A percentile compares a stretch with the other conserved stretches of the same genome.
phyloP scores from a whole-genome alignment of 2,797 vertebrate genomes.

The Catamblyrhynchus diadema region DNA sequence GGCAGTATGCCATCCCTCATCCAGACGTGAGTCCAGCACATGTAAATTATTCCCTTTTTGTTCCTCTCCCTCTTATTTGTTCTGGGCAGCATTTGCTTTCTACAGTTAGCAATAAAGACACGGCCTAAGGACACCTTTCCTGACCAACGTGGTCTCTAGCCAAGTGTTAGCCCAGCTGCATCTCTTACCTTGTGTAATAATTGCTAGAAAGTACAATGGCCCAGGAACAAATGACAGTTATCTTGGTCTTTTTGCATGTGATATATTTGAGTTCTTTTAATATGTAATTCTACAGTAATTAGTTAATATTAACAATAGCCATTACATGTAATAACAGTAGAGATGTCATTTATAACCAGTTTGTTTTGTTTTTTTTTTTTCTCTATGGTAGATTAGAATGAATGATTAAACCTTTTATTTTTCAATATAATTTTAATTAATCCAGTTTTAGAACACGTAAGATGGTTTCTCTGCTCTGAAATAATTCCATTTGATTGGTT shows the following conservation, averaged over 20 bases:
- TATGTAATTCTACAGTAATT: slow-evolving; percentile 54
- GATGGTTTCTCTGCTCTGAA: slow-evolving; percentile 90
- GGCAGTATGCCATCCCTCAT: slow-evolving; percentile 90
- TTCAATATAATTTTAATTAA: slow-evolving; percentile 72
- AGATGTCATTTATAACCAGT: slow-evolving; percentile 66
- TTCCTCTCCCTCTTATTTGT: slow-evolving; percentile 67
- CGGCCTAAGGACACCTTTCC: neutral
- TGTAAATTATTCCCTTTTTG: slow-evolving; percentile 63
- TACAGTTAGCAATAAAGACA: neutral
- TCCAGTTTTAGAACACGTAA: slow-evolving; percentile 78
- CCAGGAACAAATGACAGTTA: slow-evolving; percentile 68
- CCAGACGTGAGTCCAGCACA: slow-evolving; percentile 90
- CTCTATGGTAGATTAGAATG: slow-evolving; percentile 56
- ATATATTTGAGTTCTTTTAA: slow-evolving; percentile 70
- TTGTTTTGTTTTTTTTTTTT: slow-evolving; percentile 13
- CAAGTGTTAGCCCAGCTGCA: neutral
- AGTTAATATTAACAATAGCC: slow-evolving; percentile 70
- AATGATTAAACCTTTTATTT: slow-evolving; percentile 60
- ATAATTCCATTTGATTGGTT: slow-evolving; percentile 97
- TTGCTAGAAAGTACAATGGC: slow-evolving; percentile 70
- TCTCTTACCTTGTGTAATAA: neutral
- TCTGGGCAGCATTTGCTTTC: slow-evolving; percentile 75
- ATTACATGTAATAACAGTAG: slow-evolving; percentile 69
- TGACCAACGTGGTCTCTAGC: neutral
- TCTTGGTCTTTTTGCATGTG: slow-evolving; percentile 60